phyloP scores from a whole-genome alignment of 2,888 invertebrate species.

The Apodemia mormo region DNA sequence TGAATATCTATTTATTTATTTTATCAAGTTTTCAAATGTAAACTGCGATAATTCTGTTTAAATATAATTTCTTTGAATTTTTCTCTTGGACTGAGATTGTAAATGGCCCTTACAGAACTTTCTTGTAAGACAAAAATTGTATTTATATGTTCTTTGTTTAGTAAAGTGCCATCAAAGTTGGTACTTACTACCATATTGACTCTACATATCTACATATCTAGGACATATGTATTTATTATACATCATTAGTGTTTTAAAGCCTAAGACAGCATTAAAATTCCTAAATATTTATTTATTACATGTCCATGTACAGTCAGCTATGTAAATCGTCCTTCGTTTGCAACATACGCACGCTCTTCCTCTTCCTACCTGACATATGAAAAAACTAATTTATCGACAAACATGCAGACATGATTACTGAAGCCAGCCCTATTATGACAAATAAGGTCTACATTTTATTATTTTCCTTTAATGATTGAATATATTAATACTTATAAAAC shows the following conservation, averaged over 20 bases:
- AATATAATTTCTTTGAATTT: no score
- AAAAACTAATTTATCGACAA: slow-evolving; percentile 14
- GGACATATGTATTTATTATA: neutral
- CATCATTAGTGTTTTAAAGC: neutral
- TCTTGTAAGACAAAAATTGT: no score
- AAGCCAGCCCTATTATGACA: slow-evolving; percentile 10
- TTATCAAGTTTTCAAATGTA: no score
- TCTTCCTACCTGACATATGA: slow-evolving; percentile 23
- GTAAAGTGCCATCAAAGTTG: no score
- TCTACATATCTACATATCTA: no score
- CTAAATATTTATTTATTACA: slow-evolving; percentile 29
- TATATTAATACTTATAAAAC: slow-evolving; percentile 1
- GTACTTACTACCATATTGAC: no score
- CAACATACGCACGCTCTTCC: slow-evolving; percentile 32
- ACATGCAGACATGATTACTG: slow-evolving; percentile 8
- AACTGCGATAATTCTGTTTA: no score
- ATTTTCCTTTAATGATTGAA: slow-evolving; percentile 11
- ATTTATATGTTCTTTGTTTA: no score
- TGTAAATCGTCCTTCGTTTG: slow-evolving; percentile 29
- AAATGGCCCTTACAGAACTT: no score
- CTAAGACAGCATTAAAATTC: slow-evolving; percentile 20
- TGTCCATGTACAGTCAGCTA: slow-evolving; percentile 26
- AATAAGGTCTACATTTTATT: slow-evolving; percentile 7
- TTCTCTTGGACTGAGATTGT: no score
- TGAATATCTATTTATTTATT: no score